Base-by-base conservation (phyloP, 2,888 invertebrate genomes). In the Geotrupes spiniger region DNA sequence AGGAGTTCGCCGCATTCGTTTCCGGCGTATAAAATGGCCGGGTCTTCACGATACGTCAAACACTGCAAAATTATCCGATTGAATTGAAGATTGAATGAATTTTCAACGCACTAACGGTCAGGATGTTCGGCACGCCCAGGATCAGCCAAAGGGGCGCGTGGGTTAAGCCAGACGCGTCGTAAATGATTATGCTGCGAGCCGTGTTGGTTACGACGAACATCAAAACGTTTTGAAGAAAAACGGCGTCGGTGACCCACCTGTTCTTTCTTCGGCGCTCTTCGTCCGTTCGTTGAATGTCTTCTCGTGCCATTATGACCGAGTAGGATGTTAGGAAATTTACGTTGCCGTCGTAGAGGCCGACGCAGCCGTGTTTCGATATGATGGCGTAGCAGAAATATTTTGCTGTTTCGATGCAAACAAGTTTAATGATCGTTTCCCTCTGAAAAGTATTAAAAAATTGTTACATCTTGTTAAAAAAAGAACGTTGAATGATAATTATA, bases 231-330 rank as follows among this genome's bases (percentile, higher is more conserved):
- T 77, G 67, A 11, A 73, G 68, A 63, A 80, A 82, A 2, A 82
- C 63, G 0, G 78, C 82, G 56, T 84, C 84, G 0, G 83, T 83
- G 2, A 84, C 74, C 83, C 83, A 84, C 28, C 76, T 72, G 54
- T 77, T 78, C 49, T 74, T 75, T 1, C 79, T 72, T 8, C 77
- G 65, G 60, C 62, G 63, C 54, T 63, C 68, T 52, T 57, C 68
- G 33, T 65, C 61, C 15, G 48, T 74, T 8, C 75, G 67, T 2
- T 62, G 69, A 1, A 76, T 58, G 21, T 80, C 80, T 12, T 75
- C 76, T 43, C 78, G 68, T 2, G 78, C 77, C 62, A 79, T 78
- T 50, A 81, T 78, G 4, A 77, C 72, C 33, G 68, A 64, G 53
- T 82, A 82, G 0, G 75, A 72, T 16, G 75, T 71, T 25, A 81